Conservation (phyloP, 2,888 invertebrate species). For the Macrophya alboannulata region DNA sequence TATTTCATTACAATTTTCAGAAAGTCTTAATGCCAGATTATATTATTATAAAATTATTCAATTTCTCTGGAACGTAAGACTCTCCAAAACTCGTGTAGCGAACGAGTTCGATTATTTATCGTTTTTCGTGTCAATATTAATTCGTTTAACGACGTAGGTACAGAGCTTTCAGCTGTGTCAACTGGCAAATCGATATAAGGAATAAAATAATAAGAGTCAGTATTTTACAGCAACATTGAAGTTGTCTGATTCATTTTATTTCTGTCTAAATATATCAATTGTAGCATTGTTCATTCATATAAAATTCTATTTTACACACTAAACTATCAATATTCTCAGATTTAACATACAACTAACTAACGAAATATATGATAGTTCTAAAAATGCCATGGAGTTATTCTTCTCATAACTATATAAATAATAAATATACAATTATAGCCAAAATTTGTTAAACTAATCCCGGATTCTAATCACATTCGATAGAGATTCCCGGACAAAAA, state of each 20-base stretch:
- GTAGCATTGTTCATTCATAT: neutral
- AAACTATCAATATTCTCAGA: neutral
- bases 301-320: neutral
- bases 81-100: neutral
- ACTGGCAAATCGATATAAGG: neutral
- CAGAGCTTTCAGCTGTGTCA: neutral
- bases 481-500: neutral
- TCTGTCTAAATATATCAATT: neutral
- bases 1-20: neutral
- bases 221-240: neutral
- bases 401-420: neutral
- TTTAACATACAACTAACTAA: neutral
- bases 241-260: neutral
- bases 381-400: neutral
- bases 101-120: neutral
- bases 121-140: neutral
- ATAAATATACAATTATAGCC: neutral
- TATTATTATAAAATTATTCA: neutral
- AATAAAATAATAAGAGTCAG: neutral
- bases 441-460: conserved; percentile 6
- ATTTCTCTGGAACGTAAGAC: neutral
- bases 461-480: neutral
- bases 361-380: neutral
- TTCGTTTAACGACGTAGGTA: neutral
- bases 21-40: neutral